Conservation (phyloP, 2,888 invertebrate genomes). For the Protodeltote pygarga region DNA sequence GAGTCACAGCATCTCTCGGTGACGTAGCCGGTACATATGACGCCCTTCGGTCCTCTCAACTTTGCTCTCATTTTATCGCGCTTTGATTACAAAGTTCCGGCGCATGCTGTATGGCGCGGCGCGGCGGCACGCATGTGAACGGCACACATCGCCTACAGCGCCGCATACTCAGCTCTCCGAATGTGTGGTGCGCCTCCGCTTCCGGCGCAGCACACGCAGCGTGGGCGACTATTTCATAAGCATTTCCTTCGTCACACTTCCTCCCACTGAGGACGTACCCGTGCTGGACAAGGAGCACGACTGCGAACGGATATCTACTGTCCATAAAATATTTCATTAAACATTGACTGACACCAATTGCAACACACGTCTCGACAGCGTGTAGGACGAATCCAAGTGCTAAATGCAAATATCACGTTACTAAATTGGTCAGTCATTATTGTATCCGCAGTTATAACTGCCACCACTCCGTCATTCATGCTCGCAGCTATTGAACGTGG, state of each 20-base stretch:
- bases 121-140: conserved; percentile 15
- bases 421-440: conserved; percentile 67
- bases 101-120: conserved; percentile 34
- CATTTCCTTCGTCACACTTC: conserved; percentile 77
- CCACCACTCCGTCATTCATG: conserved; percentile 59
- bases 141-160: conserved; percentile 61
- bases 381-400: conserved; percentile 64
- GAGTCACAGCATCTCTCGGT: conserved; percentile 73
- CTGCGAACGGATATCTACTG: conserved; percentile 47
- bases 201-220: conserved; percentile 65
- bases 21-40: conserved; percentile 63
- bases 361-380: conserved; percentile 55
- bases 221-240: conserved; percentile 80
- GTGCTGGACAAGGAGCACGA: conserved; percentile 42
- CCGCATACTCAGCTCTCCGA: conserved; percentile 14
- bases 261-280: conserved; percentile 64
- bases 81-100: conserved; percentile 56
- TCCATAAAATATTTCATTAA: conserved; percentile 53
- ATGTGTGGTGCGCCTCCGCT: conserved; percentile 73
- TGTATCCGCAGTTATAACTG: conserved; percentile 60
- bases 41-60: conserved; percentile 65
- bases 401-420: conserved; percentile 64
- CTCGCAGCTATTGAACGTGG: conserved; percentile 53
- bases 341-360: conserved; percentile 53
- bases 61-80: conserved; percentile 62